phyloP scores from a whole-genome alignment of 2,113 vertebrate genomes.

The Chitala chitala region DNA sequence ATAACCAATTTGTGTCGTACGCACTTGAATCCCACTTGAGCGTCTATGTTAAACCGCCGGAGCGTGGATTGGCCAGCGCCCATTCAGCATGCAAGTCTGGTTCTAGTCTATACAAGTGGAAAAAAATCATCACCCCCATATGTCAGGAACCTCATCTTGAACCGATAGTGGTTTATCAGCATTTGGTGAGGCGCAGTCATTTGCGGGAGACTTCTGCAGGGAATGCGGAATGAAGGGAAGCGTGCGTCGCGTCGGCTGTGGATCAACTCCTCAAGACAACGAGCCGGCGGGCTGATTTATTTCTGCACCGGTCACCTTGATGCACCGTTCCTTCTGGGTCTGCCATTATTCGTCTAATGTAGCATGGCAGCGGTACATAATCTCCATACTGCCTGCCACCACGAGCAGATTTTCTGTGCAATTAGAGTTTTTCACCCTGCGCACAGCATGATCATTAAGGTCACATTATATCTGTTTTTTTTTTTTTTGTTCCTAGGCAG shows the following conservation, averaged over 20 bases:
- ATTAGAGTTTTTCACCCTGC: not conserved
- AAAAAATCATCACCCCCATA: conserved; percentile 44
- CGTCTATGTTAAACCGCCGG: conserved; percentile 19
- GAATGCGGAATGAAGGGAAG: conserved; percentile 37
- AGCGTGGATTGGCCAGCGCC: not conserved
- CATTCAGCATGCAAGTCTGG: conserved; percentile 23
- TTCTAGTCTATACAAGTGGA: conserved; percentile 39
- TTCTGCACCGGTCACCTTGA: conserved; percentile 1
- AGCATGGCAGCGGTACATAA: not conserved
- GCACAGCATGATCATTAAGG: not conserved
- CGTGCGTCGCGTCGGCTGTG: not conserved
- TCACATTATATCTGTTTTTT: not conserved
- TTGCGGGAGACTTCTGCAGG: conserved; percentile 26
- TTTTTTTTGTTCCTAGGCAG: not conserved
- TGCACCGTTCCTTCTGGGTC: not conserved
- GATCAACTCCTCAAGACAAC: not conserved
- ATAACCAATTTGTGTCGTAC: conserved; percentile 13
- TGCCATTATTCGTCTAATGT: not conserved
- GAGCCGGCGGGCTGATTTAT: conserved; percentile 7
- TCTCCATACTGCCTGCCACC: not conserved
- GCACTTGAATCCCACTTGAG: conserved; percentile 22
- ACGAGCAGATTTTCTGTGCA: not conserved
- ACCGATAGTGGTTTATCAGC: conserved; percentile 46
- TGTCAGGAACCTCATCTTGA: conserved; percentile 45
- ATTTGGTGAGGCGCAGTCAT: conserved; percentile 36